Evolutionary conservation across 2,888 invertebrate genomes (phyloP).

Genomic region (Thereva unica): DNA sequence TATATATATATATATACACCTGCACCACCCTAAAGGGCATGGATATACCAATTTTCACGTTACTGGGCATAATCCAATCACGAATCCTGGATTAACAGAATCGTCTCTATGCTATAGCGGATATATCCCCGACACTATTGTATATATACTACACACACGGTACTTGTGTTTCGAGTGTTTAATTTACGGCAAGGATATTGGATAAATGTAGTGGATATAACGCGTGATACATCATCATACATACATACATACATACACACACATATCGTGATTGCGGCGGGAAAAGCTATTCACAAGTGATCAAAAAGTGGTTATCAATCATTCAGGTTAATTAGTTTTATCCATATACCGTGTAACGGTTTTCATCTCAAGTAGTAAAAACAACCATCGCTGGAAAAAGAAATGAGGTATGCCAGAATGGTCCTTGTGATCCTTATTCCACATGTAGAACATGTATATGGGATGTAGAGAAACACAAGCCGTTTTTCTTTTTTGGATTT

Average conservation of each 20-base stretch:
- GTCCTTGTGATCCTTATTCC: no score
- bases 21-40: not conserved
- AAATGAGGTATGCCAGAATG: constrained; percentile 21
- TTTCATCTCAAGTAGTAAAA: constrained; percentile 1
- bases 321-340: constrained; percentile 17
- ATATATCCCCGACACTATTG: not conserved
- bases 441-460: no score
- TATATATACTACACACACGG: constrained; percentile 4
- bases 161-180: not conserved
- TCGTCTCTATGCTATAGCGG: not conserved
- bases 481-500: no score
- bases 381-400: constrained; percentile 5
- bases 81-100: not conserved
- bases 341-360: not conserved
- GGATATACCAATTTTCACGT: constrained; percentile 7
- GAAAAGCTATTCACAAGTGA: no score
- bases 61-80: constrained; percentile 7
- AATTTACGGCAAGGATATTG: no score
- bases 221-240: no score
- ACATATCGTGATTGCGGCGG: no score
- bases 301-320: not conserved
- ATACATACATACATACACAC: no score
- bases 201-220: no score
- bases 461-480: no score
- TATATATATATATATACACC: no score